Percentiles rank a stretch among this genome's conserved stretches.
These are phyloP conservation scores for Pantelozetes paolii DNA, from an alignment of 2,888 invertebrate species.

Conservation along the genomic window DNA sequence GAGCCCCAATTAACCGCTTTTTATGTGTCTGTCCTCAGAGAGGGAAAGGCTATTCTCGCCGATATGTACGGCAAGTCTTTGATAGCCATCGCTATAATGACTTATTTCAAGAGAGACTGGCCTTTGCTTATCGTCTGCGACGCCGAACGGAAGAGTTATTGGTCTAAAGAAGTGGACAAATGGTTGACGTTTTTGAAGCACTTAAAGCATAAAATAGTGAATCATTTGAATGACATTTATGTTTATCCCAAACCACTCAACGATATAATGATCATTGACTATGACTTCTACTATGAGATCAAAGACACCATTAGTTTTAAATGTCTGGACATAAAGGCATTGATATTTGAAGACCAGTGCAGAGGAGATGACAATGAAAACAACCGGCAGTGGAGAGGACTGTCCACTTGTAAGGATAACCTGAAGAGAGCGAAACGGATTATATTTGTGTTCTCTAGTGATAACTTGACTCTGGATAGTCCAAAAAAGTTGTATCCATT, in stretches of 20 bases:
- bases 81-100: background rate
- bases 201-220: background rate
- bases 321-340: background rate
- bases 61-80: background rate
- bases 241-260: background rate
- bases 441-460: no score
- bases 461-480: no score
- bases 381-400: background rate
- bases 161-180: background rate
- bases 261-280: conserved; percentile 6
- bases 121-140: background rate
- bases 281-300: background rate
- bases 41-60: background rate
- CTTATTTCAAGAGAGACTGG: background rate
- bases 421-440: background rate
- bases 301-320: conserved; percentile 5
- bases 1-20: background rate
- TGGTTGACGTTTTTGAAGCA: no score
- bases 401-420: background rate
- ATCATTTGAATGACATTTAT: background rate
- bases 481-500: no score
- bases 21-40: background rate
- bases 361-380: background rate
- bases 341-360: background rate
- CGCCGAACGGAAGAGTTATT: background rate